phyloP scores from a whole-genome alignment of 2,113 vertebrate species.

The Picathartes gymnocephalus region DNA sequence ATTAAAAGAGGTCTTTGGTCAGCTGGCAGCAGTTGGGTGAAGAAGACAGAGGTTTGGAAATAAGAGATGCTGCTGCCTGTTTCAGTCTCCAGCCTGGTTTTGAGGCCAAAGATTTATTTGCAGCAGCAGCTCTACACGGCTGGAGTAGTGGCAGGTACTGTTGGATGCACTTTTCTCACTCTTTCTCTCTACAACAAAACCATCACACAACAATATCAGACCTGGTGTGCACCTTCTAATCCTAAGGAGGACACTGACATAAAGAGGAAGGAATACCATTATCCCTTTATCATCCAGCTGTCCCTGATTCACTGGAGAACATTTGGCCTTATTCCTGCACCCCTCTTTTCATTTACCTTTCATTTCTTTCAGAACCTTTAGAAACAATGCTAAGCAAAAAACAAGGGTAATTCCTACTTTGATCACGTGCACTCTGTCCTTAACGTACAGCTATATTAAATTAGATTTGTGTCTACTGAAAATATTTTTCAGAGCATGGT shows the following conservation, averaged over 20 bases:
- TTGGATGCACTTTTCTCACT: not conserved
- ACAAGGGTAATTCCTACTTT: not conserved
- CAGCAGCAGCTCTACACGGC: not conserved
- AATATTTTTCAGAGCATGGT: not conserved
- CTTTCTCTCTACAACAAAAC: not conserved
- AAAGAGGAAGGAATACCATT: not conserved
- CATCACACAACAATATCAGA: too few species aligned
- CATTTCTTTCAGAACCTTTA: not conserved
- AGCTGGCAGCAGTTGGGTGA: not conserved
- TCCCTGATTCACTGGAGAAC: not conserved
- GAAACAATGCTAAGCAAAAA: not conserved
- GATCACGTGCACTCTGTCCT: not conserved
- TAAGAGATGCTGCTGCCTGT: not conserved
- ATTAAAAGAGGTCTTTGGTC: not conserved
- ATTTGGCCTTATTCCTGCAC: not conserved
- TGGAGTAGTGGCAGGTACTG: not conserved
- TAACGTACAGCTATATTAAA: not conserved
- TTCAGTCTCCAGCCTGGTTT: not conserved
- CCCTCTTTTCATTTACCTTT: not conserved
- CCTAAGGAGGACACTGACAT: not conserved
- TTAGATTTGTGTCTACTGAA: not conserved
- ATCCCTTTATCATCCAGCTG: not conserved
- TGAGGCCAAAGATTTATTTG: not conserved
- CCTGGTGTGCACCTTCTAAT: not conserved
- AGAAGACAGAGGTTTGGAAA: not conserved